A percentile compares a stretch with the other conserved stretches of the same genome.
These are phyloP conservation scores for Erynnis tages DNA, from an alignment of 2,888 invertebrate species.

Conservation along the genomic window DNA sequence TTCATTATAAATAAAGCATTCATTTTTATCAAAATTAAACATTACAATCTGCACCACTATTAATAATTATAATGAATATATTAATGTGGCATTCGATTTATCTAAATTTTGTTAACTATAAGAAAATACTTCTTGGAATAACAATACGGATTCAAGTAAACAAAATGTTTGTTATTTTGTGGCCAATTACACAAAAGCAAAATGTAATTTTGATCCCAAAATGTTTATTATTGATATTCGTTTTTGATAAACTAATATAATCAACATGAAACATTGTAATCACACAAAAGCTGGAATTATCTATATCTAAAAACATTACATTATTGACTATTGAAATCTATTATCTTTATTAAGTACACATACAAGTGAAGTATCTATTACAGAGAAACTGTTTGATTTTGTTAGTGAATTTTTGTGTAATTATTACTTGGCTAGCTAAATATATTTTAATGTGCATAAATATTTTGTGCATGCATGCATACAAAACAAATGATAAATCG, in stretches of 20 bases:
- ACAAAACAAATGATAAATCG: slow-evolving; percentile 33
- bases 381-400: no score
- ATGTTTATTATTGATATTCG: slow-evolving; percentile 32
- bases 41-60: no score
- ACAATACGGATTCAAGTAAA: slow-evolving; percentile 32
- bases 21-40: no score
- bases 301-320: slow-evolving; percentile 49
- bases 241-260: slow-evolving; percentile 29
- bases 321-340: slow-evolving; percentile 65
- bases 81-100: no score
- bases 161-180: slow-evolving; percentile 40
- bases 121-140: background rate
- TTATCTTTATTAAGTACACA: slow-evolving; percentile 70
- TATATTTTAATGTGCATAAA: slow-evolving; percentile 40
- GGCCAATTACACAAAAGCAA: slow-evolving; percentile 45
- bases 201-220: slow-evolving; percentile 71
- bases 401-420: slow-evolving; percentile 25
- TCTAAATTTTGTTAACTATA: no score
- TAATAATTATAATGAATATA: no score
- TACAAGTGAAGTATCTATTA: slow-evolving; percentile 45
- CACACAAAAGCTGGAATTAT: slow-evolving; percentile 44
- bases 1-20: background rate
- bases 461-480: no score
- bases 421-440: slow-evolving; percentile 33
- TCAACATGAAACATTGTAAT: slow-evolving; percentile 32